These are phyloP conservation scores for Hecatera dysodea DNA, from an alignment of 2,888 invertebrate genomes.

Conservation along the genomic window DNA sequence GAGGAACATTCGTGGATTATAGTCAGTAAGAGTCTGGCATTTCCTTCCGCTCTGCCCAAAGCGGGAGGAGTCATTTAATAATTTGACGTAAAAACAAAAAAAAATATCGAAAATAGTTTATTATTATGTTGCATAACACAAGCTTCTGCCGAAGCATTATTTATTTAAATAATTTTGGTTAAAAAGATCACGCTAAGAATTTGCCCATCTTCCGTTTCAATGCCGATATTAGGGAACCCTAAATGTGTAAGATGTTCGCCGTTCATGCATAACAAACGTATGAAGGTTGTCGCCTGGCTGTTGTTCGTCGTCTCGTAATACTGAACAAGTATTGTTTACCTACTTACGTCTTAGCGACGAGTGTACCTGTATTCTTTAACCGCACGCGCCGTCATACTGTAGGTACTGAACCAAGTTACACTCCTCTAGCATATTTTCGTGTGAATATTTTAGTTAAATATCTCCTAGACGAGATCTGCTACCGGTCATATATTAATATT, in stretches of 20 bases:
- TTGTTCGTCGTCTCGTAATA: constrained; percentile 45
- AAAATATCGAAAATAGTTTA: background rate
- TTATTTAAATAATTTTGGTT: too few species aligned
- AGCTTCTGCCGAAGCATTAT: too few species aligned
- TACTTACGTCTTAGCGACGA: constrained; percentile 49
- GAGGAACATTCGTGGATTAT: too few species aligned
- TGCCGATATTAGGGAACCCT: constrained; percentile 14
- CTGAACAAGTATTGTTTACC: constrained; percentile 59
- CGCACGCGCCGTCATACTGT: constrained; percentile 24
- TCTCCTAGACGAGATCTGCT: constrained; percentile 1
- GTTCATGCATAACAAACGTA: constrained; percentile 43
- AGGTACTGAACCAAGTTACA: constrained; percentile 15
- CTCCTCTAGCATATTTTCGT: constrained; percentile 26
- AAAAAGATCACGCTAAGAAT: background rate
- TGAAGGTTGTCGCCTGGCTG: constrained; percentile 55
- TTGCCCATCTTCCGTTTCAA: constrained; percentile 10
- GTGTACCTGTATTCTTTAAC: constrained; percentile 47
- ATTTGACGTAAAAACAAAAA: too few species aligned
- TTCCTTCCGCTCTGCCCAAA: too few species aligned
- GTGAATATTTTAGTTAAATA: constrained; percentile 48
- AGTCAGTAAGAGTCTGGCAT: too few species aligned
- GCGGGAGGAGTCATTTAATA: too few species aligned
- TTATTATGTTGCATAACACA: too few species aligned
- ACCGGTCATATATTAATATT: constrained; percentile 41
- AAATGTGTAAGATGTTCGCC: constrained; percentile 36